These are phyloP conservation scores for Saimiri boliviensis DNA, from an alignment of 2,113 vertebrate species.

Conservation along the genomic window DNA sequence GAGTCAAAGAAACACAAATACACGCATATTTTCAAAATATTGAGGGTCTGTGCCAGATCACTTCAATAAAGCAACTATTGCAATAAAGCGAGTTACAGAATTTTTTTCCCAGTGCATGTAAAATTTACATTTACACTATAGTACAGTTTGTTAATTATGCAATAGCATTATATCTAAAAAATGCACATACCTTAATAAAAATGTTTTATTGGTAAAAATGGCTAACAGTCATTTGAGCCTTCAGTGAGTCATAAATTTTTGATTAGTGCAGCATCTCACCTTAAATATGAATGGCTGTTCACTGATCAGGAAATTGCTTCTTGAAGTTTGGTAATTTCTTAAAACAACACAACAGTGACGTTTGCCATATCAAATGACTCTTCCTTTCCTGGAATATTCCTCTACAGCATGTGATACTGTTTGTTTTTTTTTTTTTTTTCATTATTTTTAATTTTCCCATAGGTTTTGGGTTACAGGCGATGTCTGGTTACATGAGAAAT, in stretches of 20 bases:
- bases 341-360: neutral
- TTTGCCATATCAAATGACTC: neutral
- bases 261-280: neutral
- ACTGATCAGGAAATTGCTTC: neutral
- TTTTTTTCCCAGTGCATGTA: neutral
- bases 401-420: neutral
- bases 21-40: neutral
- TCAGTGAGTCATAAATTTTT: neutral
- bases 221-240: neutral
- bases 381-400: neutral
- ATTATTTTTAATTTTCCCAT: too few species aligned
- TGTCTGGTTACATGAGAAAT: too few species aligned
- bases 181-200: neutral
- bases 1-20: neutral
- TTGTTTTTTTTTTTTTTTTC: too few species aligned
- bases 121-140: neutral
- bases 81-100: neutral
- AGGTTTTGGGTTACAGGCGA: too few species aligned
- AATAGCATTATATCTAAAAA: neutral
- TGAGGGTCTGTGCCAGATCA: neutral
- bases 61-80: neutral
- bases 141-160: neutral
- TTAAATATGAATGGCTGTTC: neutral
- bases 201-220: neutral
- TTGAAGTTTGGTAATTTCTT: neutral